Base-by-base conservation (phyloP, 2,888 invertebrate genomes). In the Rutpela maculata region DNA sequence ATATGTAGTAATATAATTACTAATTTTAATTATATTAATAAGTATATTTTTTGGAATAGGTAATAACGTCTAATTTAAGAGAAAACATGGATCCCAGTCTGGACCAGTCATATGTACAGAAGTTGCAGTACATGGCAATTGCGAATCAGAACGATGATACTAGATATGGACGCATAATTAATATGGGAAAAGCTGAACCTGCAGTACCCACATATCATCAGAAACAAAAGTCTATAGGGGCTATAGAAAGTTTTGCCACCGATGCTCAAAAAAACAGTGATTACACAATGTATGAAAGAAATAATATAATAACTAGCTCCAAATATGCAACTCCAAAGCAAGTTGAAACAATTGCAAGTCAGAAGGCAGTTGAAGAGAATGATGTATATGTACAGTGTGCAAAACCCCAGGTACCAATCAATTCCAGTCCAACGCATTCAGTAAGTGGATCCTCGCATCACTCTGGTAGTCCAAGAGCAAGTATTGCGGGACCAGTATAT, bases 271-370 rank as follows among this genome's bases (percentile, higher is more conserved):
- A 87, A 38, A 75, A 85, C 9, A 84, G 86, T 9, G 92, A 92
- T 75, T 92, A 92, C 82, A 92, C 92, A 82, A 88, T 93, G 69
- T 93, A 93, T 84, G 95, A 95, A 86, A 92, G 95, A 74, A 94
- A 93, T 76, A 95, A 94, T 86, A 93, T 95, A 75, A 95, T 95
- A 84, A 93, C 94, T 19, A 93, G 95, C 67, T 94, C 95, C 11
- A 95, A 95, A 88, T 96, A 94, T 87, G 94, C 95, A 60, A 94
- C 95, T 55, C 95, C 95, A 69, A 95, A 95, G 87, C 92, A 94
- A 81, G 93, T 95, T 10, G 94, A 95, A 86, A 92, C 92, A 69
- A 91, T 93, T 79, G 91, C 91, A 75, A 88, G 87, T 3, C 18
- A 89, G 85, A 87, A 88, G 82, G 76, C 84, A 76, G 75, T 83